Base-by-base conservation (phyloP, 2,113 vertebrate species). In the Etia nguti region DNA sequence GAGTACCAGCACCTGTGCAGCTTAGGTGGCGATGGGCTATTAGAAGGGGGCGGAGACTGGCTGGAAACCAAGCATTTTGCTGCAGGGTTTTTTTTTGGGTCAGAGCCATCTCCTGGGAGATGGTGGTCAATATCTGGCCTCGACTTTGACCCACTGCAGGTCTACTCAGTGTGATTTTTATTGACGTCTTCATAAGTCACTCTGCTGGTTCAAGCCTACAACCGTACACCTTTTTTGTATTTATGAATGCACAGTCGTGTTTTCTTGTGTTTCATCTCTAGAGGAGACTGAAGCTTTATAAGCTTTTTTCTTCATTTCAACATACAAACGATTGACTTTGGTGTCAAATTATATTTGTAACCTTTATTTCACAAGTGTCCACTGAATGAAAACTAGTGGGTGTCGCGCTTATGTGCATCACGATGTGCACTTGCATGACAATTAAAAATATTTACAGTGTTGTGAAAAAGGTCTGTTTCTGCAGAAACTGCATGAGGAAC, bases 361-460 rank as follows among this genome's bases (percentile, higher is more conserved):
- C 2, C 22, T 73, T 73, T 43, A 46, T 46, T 73, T 73, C 68
- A 48, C 15, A 75, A 48, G 41, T 7, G 43, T 48, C 24, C 41
- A 1, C 24, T 48, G 43, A 20, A 48, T 3, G 34, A 26, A 75
- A 48, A 2, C 0, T 26, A 43, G 5, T 0, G 0, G 41, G 41
- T 11, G 22, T 18, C 9, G 4, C 22, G 6, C 60, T 65, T 3
- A 8, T 2, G 1, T 38, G 62, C 36, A 70, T 41, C 62, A 24
- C 12, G 0, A 41, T 15, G 36, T 24, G 36, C 62, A 41, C 11
- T 70, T 70, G 9, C 16, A 41, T 22, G n/a, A 70, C 38, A 70
- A 70, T 24, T 70, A 8, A 10, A 70, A 43, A 43, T 22, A 24
- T 16, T 70, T 70, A 22, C n/a, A 24, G 6, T 15, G 62, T 41